A percentile compares a stretch with the other conserved stretches of the same genome.
Conservation (phyloP, 2,888 invertebrate genomes). For the Hipparchia sbordonii region DNA sequence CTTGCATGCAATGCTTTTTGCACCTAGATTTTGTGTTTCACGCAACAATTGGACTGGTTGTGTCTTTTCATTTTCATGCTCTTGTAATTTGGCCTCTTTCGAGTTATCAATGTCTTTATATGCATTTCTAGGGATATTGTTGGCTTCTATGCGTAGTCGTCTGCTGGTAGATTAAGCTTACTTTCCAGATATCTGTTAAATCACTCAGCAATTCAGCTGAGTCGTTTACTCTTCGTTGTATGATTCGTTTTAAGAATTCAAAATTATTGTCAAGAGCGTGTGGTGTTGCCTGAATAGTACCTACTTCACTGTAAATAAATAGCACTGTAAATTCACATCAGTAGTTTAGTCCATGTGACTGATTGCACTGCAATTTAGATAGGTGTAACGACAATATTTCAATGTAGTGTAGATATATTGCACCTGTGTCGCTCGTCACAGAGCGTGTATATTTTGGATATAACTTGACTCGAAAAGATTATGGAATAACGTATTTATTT, state of each 20-base stretch:
- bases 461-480: slow-evolving; percentile 3
- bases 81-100: slow-evolving; percentile 63
- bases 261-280: slow-evolving; percentile 35
- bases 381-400: slow-evolving; percentile 49
- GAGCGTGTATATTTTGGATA: slow-evolving; percentile 34
- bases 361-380: slow-evolving; percentile 53
- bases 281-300: slow-evolving; percentile 27
- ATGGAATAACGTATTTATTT: slow-evolving; percentile 49
- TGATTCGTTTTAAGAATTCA: slow-evolving; percentile 33
- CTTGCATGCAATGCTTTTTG: slow-evolving; percentile 68
- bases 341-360: slow-evolving; percentile 43
- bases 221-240: slow-evolving; percentile 34
- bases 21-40: slow-evolving; percentile 61
- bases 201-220: slow-evolving; percentile 33
- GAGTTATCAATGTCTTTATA: slow-evolving; percentile 55
- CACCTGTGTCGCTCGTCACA: slow-evolving; percentile 30
- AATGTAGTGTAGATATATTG: slow-evolving; percentile 32
- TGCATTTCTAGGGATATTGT: slow-evolving; percentile 54
- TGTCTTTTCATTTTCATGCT: slow-evolving; percentile 69
- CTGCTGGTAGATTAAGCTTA: slow-evolving; percentile 55
- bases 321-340: slow-evolving; percentile 53
- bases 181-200: slow-evolving; percentile 51
- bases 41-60: slow-evolving; percentile 73
- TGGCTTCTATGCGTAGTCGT: slow-evolving; percentile 66
- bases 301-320: slow-evolving; percentile 45